Percentiles rank a stretch among this genome's conserved stretches.
Conservation (phyloP, 2,888 invertebrate species). For the Caradrina clavipalpis region DNA sequence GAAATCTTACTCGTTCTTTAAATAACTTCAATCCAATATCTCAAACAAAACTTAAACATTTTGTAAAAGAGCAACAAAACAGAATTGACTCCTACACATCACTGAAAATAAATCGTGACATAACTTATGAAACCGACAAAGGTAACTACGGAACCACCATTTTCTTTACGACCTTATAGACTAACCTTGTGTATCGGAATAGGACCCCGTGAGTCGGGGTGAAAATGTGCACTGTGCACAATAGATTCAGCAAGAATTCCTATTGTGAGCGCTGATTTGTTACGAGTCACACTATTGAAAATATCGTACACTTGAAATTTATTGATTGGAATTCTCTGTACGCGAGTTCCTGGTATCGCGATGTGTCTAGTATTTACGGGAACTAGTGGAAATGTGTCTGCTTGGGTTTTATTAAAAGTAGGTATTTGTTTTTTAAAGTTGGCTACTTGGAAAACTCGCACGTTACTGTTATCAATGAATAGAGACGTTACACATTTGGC, state of each 20-base stretch:
- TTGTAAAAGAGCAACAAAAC: slow-evolving; percentile 2
- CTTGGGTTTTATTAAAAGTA: background rate
- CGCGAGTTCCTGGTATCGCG: slow-evolving; percentile 32
- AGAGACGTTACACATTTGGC: too few species aligned
- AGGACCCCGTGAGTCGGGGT: slow-evolving; percentile 45
- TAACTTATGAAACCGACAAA: slow-evolving; percentile 52
- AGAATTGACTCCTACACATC: slow-evolving; percentile 40
- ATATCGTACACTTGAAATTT: slow-evolving; percentile 65
- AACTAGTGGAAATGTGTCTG: slow-evolving; percentile 52
- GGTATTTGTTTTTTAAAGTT: background rate
- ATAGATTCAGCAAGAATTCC: slow-evolving; percentile 67
- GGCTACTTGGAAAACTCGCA: background rate
- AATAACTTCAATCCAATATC: too few species aligned
- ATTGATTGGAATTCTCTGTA: slow-evolving; percentile 55
- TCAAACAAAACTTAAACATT: too few species aligned
- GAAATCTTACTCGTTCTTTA: too few species aligned
- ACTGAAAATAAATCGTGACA: slow-evolving; percentile 52
- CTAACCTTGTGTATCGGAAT: slow-evolving; percentile 49
- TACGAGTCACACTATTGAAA: slow-evolving; percentile 64
- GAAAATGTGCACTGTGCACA: slow-evolving; percentile 67
- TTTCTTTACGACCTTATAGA: slow-evolving; percentile 57
- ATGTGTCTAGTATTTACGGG: slow-evolving; percentile 31
- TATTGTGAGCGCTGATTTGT: slow-evolving; percentile 73
- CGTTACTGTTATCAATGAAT: too few species aligned
- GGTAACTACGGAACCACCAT: slow-evolving; percentile 49